Evolutionary conservation across 2,888 invertebrate genomes (phyloP).

Genomic region (Hedychridium roseum): DNA sequence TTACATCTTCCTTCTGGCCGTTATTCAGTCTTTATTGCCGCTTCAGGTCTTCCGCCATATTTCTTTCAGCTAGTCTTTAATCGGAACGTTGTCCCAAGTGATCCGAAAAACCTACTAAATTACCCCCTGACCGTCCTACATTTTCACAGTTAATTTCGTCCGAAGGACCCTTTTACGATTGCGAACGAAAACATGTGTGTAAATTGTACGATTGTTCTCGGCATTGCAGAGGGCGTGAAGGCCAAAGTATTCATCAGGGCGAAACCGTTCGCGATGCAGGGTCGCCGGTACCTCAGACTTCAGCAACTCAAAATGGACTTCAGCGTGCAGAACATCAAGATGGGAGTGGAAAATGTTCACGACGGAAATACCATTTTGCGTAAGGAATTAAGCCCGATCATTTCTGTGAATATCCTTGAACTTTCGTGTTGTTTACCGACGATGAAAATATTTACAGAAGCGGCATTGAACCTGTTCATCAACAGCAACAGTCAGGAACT

Average conservation of each 20-base stretch:
- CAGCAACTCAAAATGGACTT: slow-evolving; percentile 87
- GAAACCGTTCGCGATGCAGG: slow-evolving; percentile 70
- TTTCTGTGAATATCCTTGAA: slow-evolving; percentile 8
- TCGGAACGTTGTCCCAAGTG: no score
- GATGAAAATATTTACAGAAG: slow-evolving; percentile 69
- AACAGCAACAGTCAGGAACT: slow-evolving; percentile 86
- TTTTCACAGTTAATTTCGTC: not conserved
- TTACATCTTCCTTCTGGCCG: not conserved
- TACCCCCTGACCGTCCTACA: not conserved
- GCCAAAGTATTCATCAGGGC: slow-evolving; percentile 86
- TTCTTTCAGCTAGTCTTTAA: no score
- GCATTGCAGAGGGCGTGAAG: slow-evolving; percentile 76
- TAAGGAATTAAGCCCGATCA: slow-evolving; percentile 62
- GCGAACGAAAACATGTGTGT: not conserved
- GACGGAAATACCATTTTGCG: slow-evolving; percentile 83
- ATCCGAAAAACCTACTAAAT: not conserved
- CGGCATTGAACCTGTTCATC: slow-evolving; percentile 85
- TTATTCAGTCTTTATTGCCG: no score
- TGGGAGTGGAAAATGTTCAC: slow-evolving; percentile 86
- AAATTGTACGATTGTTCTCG: not conserved
- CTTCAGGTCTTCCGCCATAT: no score
- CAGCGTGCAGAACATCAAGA: slow-evolving; percentile 81
- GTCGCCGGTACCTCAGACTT: slow-evolving; percentile 74
- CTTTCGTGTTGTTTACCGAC: slow-evolving; percentile 16
- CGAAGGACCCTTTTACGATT: not conserved